A percentile compares a stretch with the other conserved stretches of the same genome.
Evolutionary conservation across 2,888 invertebrate genomes (phyloP).

Genomic region (Aphodius sticticus): DNA sequence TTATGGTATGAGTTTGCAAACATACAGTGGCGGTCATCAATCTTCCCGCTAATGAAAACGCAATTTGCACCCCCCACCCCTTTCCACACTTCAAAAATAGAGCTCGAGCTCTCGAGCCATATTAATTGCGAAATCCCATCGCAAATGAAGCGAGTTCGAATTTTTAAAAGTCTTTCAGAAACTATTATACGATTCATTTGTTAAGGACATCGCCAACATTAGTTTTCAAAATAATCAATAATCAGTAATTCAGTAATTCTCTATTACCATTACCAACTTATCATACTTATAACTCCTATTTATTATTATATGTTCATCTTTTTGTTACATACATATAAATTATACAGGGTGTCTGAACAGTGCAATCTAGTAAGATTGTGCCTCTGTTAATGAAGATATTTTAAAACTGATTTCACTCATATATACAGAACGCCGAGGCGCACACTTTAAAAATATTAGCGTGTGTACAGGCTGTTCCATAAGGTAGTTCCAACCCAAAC

Average conservation of each 20-base stretch:
- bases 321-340: too few species aligned
- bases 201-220: slow-evolving; percentile 25
- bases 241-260: background rate
- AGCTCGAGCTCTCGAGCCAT: slow-evolving; percentile 29
- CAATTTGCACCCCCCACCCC: slow-evolving; percentile 45
- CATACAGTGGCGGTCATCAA: slow-evolving; percentile 47
- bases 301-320: too few species aligned
- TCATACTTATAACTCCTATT: too few species aligned
- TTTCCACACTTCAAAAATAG: slow-evolving; percentile 40
- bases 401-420: too few species aligned
- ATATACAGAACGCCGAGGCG: too few species aligned
- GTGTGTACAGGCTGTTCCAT: too few species aligned
- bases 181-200: slow-evolving; percentile 41
- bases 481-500: too few species aligned
- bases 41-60: slow-evolving; percentile 55
- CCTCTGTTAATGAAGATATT: too few species aligned
- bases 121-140: slow-evolving; percentile 47
- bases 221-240: background rate
- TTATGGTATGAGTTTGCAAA: slow-evolving; percentile 49
- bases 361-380: too few species aligned
- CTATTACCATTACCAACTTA: too few species aligned
- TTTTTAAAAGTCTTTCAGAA: slow-evolving; percentile 48
- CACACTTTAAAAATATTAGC: too few species aligned
- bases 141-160: slow-evolving; percentile 44
- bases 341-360: too few species aligned